These are phyloP conservation scores for Hirtodrosophila alboralis DNA, from an alignment of 2,888 invertebrate species.

Conservation along the genomic window DNA sequence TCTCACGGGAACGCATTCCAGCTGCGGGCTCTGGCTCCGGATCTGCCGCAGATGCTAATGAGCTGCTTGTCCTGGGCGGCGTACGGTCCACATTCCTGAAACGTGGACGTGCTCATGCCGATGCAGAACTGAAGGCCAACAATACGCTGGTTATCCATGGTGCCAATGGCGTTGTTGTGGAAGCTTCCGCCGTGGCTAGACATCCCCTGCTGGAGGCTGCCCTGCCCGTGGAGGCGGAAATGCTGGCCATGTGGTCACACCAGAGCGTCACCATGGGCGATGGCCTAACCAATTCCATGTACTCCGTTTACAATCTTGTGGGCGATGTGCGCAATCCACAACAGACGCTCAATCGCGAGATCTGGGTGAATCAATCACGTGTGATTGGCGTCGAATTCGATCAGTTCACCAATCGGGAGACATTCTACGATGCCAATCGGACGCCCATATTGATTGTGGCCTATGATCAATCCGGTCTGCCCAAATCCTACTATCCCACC, in stretches of 20 bases:
- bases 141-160: constrained; percentile 91
- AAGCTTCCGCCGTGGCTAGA: constrained; percentile 91
- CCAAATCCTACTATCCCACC: constrained; percentile 92
- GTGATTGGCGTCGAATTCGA: constrained; percentile 96
- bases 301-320: constrained; percentile 91
- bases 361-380: constrained; percentile 95
- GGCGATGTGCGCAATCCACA: constrained; percentile 94
- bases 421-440: constrained; percentile 93
- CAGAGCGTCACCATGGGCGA: constrained; percentile 92
- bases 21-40: constrained; percentile 66
- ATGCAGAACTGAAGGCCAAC: constrained; percentile 90
- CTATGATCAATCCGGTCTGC: constrained; percentile 95
- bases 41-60: constrained; percentile 83
- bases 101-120: constrained; percentile 89
- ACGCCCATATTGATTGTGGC: constrained; percentile 93
- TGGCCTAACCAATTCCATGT: constrained; percentile 90
- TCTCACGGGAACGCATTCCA: constrained; percentile 85
- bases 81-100: constrained; percentile 89
- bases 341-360: constrained; percentile 92
- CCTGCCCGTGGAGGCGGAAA: constrained; percentile 94
- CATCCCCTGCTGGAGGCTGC: constrained; percentile 93
- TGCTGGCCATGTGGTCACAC: constrained; percentile 95
- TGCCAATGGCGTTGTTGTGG: constrained; percentile 90
- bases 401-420: constrained; percentile 94
- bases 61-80: constrained; percentile 87